Base-by-base conservation (phyloP, 2,797 vertebrate species). In the Oreortyx pictus region DNA sequence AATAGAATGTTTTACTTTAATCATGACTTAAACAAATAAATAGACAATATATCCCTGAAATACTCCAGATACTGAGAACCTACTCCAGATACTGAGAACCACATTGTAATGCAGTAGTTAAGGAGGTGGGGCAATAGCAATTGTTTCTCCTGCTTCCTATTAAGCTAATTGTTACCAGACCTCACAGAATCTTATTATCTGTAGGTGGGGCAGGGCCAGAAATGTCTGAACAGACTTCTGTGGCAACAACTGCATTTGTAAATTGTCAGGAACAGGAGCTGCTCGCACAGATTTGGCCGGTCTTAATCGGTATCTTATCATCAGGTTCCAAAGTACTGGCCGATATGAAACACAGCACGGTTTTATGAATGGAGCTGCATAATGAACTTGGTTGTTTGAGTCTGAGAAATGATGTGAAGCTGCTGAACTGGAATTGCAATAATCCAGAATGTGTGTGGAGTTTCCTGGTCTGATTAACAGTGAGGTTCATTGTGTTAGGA, bases 391-490 rank as follows among this genome's bases (percentile, higher is more conserved):
- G 62, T 90, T 92, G 62, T 88, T 92, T 37, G 82, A 91, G 46
- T 19, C 57, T 79, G 88, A 95, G 82, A 91, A 94, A 73, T 83
- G 56, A 68, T 43, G 35, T 75, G 89, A 87, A 95, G 91, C 88
- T 89, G 78, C 89, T 77, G 72, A 92, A 93, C 93, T 91, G 89
- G 95, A 96, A 96, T 92, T 90, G 70, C 88, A 96, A 46, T 96
- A 95, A 87, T 89, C 41, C 88, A 89, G 91, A 93, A 61, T 8
- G 50, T 64, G 81, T 81, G 14, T 1, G 79, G 78, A 72, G 75
- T 84, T 96, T 95, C 93, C 92, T 90, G 91, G 61, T 90, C 54
- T 87, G 78, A 43, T 82, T 91, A 94, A 96, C 90, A 92, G 81
- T 94, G 92, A 65, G 46, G 76, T 82, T 91, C 88, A 86, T 95